phyloP scores from a whole-genome alignment of 2,797 vertebrate species.

The Acrocephalus scirpaceus region DNA sequence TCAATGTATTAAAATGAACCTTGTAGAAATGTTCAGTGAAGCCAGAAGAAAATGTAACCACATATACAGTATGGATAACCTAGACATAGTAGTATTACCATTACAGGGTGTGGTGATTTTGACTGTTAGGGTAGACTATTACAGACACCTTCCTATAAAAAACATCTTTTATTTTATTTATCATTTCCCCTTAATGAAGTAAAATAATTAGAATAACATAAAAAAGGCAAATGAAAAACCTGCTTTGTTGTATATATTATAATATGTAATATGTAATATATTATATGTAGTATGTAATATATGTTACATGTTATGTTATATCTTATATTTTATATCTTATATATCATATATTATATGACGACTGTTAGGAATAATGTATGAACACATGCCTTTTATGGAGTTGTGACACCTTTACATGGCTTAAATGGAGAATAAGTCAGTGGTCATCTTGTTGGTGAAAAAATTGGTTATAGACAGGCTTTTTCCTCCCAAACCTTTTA shows the following conservation, averaged over 20 bases:
- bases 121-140: not conserved
- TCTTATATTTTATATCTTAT: too few relatives aligned
- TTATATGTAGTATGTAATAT: too few relatives aligned
- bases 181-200: not conserved
- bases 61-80: not conserved
- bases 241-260: not conserved
- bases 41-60: not conserved
- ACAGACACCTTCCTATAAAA: not conserved
- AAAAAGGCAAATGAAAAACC: not conserved
- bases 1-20: not conserved
- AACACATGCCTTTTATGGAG: not conserved
- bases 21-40: not conserved
- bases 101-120: not conserved
- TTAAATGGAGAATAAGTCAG: not conserved
- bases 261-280: not conserved
- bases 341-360: not conserved
- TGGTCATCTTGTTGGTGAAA: not conserved
- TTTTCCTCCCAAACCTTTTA: slow-evolving; percentile 1
- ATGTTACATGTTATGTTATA: too few relatives aligned
- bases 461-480: not conserved
- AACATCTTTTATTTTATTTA: not conserved
- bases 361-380: not conserved
- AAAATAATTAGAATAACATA: not conserved
- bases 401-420: not conserved
- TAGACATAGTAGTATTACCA: not conserved